Evolutionary conservation across 2,113 vertebrate species (phyloP).

Genomic region (Amphiprion percula): DNA sequence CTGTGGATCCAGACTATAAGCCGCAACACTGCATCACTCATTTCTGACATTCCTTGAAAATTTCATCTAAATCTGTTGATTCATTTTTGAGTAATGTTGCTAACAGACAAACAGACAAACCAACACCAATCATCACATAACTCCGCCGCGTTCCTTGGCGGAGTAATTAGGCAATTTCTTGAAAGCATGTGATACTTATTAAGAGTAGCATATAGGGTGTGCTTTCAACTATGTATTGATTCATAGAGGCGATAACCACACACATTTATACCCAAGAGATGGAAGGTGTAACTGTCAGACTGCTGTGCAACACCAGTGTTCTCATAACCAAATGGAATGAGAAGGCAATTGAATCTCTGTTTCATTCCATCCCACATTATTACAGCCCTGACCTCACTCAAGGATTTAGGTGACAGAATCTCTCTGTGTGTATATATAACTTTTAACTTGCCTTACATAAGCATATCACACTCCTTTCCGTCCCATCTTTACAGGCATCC

Average conservation of each 20-base stretch:
- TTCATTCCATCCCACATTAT: slow-evolving; percentile 15
- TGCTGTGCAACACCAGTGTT: not conserved
- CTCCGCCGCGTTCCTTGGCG: too few relatives aligned
- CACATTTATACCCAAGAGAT: slow-evolving; percentile 8
- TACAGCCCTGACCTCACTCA: slow-evolving; percentile 10
- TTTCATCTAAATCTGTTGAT: too few relatives aligned
- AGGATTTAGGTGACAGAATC: not conserved
- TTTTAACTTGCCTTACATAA: slow-evolving; percentile 16
- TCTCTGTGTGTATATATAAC: not conserved
- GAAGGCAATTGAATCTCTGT: slow-evolving; percentile 27
- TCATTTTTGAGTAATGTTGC: too few relatives aligned
- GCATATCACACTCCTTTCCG: slow-evolving; percentile 5
- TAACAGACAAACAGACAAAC: too few relatives aligned
- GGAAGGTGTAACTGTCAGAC: slow-evolving; percentile 17
- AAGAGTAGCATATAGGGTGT: too few relatives aligned
- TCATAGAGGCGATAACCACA: not conserved
- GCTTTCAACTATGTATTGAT: too few relatives aligned
- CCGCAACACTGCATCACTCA: too few relatives aligned
- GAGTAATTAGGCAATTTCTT: too few relatives aligned
- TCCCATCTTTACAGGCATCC: slow-evolving; percentile 12
- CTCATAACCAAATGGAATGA: not conserved
- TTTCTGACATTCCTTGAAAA: too few relatives aligned
- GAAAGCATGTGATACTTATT: too few relatives aligned
- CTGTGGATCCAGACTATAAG: too few relatives aligned
- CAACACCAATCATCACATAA: too few relatives aligned